These are phyloP conservation scores for Amiota mariae DNA, from an alignment of 2,888 invertebrate genomes.

Conservation along the genomic window DNA sequence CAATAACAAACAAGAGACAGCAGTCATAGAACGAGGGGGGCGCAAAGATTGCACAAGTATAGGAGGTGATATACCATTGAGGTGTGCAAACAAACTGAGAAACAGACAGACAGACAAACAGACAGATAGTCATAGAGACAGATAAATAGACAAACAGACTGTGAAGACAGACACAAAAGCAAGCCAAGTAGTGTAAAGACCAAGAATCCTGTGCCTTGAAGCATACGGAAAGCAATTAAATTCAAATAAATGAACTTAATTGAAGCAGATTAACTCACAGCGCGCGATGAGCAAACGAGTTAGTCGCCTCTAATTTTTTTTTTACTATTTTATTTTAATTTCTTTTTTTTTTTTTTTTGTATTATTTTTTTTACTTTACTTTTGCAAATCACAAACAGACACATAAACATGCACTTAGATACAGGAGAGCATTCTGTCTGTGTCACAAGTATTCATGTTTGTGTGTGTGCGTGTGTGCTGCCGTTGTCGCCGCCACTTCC, in stretches of 20 bases:
- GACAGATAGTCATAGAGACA: neutral
- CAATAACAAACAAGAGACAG: slow-evolving; percentile 14
- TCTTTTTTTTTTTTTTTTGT: neutral
- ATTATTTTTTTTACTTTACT: neutral
- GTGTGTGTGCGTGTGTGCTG: neutral
- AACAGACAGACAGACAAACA: neutral
- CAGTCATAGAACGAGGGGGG: slow-evolving; percentile 24
- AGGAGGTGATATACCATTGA: neutral
- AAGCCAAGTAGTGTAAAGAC: slow-evolving; percentile 9
- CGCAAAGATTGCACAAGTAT: neutral
- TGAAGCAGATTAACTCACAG: slow-evolving; percentile 62
- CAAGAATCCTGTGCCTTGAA: slow-evolving; percentile 25
- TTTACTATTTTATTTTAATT: neutral
- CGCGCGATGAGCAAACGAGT: slow-evolving; percentile 36
- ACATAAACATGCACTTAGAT: neutral
- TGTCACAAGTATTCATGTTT: neutral
- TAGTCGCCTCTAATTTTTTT: neutral
- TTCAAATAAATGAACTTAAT: slow-evolving; percentile 63
- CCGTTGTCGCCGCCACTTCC: slow-evolving; percentile 3
- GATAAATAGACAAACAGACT: neutral
- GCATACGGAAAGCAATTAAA: slow-evolving; percentile 59
- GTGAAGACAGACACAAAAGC: neutral
- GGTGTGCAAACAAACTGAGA: neutral
- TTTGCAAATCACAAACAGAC: neutral
- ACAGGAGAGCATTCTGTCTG: slow-evolving; percentile 23